Evolutionary conservation across 2,888 invertebrate genomes (phyloP).

Genomic region (Scrobipalpa costella): DNA sequence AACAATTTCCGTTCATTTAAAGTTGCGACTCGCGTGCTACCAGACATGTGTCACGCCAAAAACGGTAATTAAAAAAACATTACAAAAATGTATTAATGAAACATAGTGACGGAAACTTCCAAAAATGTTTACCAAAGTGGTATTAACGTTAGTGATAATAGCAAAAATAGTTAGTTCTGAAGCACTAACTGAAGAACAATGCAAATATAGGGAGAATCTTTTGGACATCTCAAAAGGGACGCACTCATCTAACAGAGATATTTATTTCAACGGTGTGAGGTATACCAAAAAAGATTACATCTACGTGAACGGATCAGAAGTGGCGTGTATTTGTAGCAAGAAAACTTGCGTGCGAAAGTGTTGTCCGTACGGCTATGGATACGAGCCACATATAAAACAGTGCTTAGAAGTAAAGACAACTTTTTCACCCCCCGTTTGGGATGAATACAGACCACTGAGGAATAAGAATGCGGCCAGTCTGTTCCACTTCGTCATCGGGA

Average conservation of each 20-base stretch:
- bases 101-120: constrained; percentile 19
- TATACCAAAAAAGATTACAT: constrained; percentile 49
- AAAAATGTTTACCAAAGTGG: constrained; percentile 34
- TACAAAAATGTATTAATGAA: constrained; percentile 11
- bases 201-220: constrained; percentile 38
- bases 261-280: constrained; percentile 42
- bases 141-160: constrained; percentile 37
- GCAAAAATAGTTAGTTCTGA: constrained; percentile 31
- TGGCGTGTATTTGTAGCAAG: constrained; percentile 53
- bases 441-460: constrained; percentile 38
- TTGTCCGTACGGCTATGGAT: constrained; percentile 53
- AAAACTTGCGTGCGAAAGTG: constrained; percentile 56
- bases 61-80: constrained; percentile 14
- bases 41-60: background rate
- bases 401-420: constrained; percentile 43
- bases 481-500: constrained; percentile 52
- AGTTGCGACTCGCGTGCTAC: background rate
- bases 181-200: too few relatives aligned
- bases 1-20: constrained; percentile 18
- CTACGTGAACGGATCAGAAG: constrained; percentile 38
- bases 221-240: constrained; percentile 51
- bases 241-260: constrained; percentile 40
- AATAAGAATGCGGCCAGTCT: constrained; percentile 41
- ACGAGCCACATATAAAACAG: constrained; percentile 33
- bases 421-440: constrained; percentile 54